Evolutionary conservation across 2,113 vertebrate genomes (phyloP).

Genomic region (Egretta garzetta): DNA sequence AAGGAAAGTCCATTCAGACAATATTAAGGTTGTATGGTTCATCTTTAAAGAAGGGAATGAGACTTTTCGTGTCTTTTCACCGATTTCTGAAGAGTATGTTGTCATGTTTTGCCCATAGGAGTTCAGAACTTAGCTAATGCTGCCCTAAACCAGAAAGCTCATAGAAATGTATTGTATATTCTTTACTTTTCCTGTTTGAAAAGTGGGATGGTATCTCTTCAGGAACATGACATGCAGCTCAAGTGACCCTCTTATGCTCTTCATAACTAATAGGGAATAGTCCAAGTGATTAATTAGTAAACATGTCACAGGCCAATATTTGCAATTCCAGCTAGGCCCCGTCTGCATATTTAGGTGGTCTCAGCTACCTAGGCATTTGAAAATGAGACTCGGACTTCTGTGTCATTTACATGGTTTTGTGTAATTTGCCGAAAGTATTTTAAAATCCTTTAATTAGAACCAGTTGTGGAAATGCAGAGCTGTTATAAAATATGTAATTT

Average conservation of each 20-base stretch:
- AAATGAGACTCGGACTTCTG: not conserved
- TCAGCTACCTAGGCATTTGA: not conserved
- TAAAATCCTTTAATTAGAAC: not conserved
- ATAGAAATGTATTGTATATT: not conserved
- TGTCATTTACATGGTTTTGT: not conserved
- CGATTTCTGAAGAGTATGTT: rapidly evolving
- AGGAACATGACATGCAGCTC: not conserved
- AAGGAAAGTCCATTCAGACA: not conserved
- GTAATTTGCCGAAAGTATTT: not conserved
- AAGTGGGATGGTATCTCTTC: not conserved
- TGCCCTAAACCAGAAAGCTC: not conserved
- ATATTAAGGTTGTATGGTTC: not conserved
- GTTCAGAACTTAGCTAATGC: not conserved
- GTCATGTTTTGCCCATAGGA: not conserved
- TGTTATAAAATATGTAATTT: not conserved
- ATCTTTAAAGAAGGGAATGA: not conserved
- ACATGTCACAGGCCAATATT: not conserved
- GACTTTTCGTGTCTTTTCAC: not conserved
- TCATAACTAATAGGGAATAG: not conserved
- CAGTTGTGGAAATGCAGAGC: not conserved
- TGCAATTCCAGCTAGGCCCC: not conserved
- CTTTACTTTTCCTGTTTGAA: not conserved
- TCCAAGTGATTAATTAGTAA: not conserved
- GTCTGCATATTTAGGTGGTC: not conserved
- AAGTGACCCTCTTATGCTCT: not conserved